A percentile compares a stretch with the other conserved stretches of the same genome.
Conservation (phyloP, 2,113 vertebrate species). For the human region DNA sequence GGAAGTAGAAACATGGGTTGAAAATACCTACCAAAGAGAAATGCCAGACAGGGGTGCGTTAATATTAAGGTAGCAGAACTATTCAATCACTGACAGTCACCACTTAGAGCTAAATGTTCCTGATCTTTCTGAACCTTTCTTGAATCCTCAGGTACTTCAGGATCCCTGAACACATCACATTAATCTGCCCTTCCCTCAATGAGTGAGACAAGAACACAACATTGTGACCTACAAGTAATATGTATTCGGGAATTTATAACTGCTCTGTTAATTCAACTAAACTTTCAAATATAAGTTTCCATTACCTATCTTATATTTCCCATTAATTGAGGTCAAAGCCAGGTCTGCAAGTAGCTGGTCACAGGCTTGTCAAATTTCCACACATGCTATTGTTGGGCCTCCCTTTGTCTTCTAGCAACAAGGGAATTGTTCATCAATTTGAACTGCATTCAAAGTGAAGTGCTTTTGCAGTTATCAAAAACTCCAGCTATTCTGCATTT, state of each 20-base stretch:
- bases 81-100: background rate
- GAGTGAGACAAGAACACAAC: background rate
- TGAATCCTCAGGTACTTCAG: background rate
- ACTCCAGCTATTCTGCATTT: conserved; percentile 30
- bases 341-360: conserved; percentile 24
- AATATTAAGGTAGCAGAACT: background rate
- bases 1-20: background rate
- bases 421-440: conserved; percentile 33
- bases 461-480: conserved; percentile 39
- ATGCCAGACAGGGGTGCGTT: background rate
- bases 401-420: conserved; percentile 31
- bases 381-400: background rate
- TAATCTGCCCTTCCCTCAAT: background rate
- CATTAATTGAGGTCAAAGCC: conserved; percentile 63
- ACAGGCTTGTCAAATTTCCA: conserved; percentile 34
- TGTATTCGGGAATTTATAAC: background rate
- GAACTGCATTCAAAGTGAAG: conserved; percentile 40
- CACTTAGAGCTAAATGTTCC: background rate
- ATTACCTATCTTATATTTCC: conserved; percentile 28
- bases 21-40: background rate
- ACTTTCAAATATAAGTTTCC: conserved; percentile 42
- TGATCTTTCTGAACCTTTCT: background rate
- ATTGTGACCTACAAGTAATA: background rate
- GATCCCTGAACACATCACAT: background rate
- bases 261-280: conserved; percentile 18